A percentile compares a stretch with the other conserved stretches of the same genome.
These are phyloP conservation scores for Polypterus senegalus DNA, from an alignment of 2,113 vertebrate species.

Conservation along the genomic window DNA sequence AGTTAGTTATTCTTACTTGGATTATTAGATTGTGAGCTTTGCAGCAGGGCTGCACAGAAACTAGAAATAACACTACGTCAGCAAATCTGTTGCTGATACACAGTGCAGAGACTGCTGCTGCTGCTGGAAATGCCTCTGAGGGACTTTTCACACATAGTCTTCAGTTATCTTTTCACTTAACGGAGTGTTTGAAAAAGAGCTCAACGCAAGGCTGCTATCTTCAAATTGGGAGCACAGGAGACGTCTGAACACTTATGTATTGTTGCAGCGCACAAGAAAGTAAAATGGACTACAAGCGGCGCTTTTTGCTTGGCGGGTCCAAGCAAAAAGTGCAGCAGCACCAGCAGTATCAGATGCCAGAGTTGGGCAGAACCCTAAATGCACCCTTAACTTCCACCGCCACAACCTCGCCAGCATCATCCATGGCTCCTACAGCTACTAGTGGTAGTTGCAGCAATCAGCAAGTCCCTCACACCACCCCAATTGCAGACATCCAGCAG, in stretches of 20 bases:
- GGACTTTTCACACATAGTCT: conserved; percentile 56
- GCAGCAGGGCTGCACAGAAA: conserved; percentile 64
- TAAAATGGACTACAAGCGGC: conserved; percentile 99
- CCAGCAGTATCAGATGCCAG: conserved; percentile 91
- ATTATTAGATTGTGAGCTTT: conserved; percentile 27
- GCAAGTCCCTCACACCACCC: conserved; percentile 58
- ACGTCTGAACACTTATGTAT: conserved; percentile 74
- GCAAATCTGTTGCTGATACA: conserved; percentile 36
- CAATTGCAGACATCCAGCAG: conserved; percentile 95
- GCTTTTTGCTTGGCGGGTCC: conserved; percentile 99
- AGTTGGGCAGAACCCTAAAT: conserved; percentile 83
- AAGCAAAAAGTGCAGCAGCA: conserved; percentile 99
- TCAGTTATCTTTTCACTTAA: conserved; percentile 55
- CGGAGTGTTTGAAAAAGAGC: conserved; percentile 34
- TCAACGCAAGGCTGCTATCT: conserved; percentile 32
- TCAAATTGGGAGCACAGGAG: conserved; percentile 29
- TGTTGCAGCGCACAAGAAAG: conserved; percentile 96
- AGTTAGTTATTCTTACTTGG: not conserved
- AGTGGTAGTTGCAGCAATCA: conserved; percentile 48
- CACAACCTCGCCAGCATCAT: conserved; percentile 56
- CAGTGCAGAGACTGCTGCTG: conserved; percentile 43
- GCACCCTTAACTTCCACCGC: conserved; percentile 66
- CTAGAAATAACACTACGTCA: conserved; percentile 35
- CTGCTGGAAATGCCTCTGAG: conserved; percentile 74
- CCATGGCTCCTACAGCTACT: conserved; percentile 45